Evolutionary conservation across 2,113 vertebrate genomes (phyloP).

Genomic region (Esox niger): DNA sequence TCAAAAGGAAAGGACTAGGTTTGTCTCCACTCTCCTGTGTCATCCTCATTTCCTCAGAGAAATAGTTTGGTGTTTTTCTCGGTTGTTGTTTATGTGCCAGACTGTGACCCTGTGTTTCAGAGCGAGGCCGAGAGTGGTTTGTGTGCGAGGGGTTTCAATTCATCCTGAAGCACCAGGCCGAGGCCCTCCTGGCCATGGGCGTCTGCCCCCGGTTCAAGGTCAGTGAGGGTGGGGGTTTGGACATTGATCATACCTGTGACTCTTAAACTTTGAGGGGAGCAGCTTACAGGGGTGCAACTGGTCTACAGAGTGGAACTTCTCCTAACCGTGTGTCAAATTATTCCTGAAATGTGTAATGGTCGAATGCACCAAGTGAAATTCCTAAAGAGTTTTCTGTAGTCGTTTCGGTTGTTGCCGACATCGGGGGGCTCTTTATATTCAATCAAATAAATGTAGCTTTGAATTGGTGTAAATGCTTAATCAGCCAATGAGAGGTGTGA

Average conservation of each 20-base stretch:
- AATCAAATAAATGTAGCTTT: no score
- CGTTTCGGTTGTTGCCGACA: no score
- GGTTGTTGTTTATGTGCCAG: slow-evolving; percentile 11
- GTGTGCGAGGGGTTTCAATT: slow-evolving; percentile 92
- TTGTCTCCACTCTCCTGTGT: slow-evolving; percentile 6
- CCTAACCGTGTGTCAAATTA: no score
- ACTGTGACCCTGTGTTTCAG: slow-evolving; percentile 35
- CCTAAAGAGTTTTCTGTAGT: no score
- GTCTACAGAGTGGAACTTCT: no score
- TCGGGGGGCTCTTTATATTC: no score
- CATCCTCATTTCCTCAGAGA: background rate
- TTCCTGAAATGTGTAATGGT: no score
- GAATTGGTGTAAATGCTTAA: no score
- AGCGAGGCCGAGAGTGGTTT: slow-evolving; percentile 71
- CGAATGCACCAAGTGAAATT: no score
- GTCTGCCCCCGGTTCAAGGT: slow-evolving; percentile 83
- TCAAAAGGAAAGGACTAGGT: slow-evolving; percentile 41
- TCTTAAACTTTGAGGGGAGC: no score
- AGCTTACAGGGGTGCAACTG: no score
- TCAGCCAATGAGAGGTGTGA: no score
- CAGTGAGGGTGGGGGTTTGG: background rate
- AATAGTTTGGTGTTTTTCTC: background rate
- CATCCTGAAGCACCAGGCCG: slow-evolving; percentile 83
- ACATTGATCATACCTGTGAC: background rate
- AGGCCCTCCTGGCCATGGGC: slow-evolving; percentile 82